Evolutionary conservation across 2,797 vertebrate species (phyloP).

Genomic region (Sebastes iracundus): DNA sequence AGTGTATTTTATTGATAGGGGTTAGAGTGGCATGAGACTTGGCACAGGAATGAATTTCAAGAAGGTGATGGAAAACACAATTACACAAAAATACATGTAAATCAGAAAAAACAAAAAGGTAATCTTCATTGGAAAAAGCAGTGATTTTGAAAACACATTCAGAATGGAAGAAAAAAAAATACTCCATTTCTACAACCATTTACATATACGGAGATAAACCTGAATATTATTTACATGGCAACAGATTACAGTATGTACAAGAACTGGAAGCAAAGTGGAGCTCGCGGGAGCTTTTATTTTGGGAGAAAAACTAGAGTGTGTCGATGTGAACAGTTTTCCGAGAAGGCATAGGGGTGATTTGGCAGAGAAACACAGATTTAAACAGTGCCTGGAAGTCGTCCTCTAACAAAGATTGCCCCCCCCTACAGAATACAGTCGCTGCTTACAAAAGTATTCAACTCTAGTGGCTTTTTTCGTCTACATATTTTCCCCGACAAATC

Average conservation of each 20-base stretch:
- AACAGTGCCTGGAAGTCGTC: slow-evolving; percentile 59
- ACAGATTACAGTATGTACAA: slow-evolving; percentile 80
- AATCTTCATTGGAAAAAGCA: slow-evolving; percentile 69
- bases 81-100: slow-evolving; percentile 64
- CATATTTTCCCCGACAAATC: slow-evolving; percentile 31
- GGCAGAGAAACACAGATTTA: slow-evolving; percentile 40
- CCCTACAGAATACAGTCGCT: slow-evolving; percentile 29
- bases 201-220: slow-evolving; percentile 75
- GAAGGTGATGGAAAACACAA: slow-evolving; percentile 37
- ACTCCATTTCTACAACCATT: slow-evolving; percentile 78
- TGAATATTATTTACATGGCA: slow-evolving; percentile 77
- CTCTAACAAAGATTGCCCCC: slow-evolving; percentile 46
- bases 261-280: slow-evolving; percentile 45
- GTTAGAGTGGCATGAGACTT: slow-evolving; percentile 73
- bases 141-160: slow-evolving; percentile 68
- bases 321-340: slow-evolving; percentile 26
- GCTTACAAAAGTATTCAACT: slow-evolving; percentile 36
- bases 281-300: slow-evolving; percentile 33
- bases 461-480: slow-evolving; percentile 12
- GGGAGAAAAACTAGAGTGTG: slow-evolving; percentile 15
- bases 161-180: slow-evolving; percentile 27
- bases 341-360: slow-evolving; percentile 47
- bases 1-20: slow-evolving; percentile 79
- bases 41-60: slow-evolving; percentile 67
- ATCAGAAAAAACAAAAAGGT: slow-evolving; percentile 41